Base-by-base conservation (phyloP, 1,140 invertebrate species). In the Stenopsyche tienmushanensis region DNA sequence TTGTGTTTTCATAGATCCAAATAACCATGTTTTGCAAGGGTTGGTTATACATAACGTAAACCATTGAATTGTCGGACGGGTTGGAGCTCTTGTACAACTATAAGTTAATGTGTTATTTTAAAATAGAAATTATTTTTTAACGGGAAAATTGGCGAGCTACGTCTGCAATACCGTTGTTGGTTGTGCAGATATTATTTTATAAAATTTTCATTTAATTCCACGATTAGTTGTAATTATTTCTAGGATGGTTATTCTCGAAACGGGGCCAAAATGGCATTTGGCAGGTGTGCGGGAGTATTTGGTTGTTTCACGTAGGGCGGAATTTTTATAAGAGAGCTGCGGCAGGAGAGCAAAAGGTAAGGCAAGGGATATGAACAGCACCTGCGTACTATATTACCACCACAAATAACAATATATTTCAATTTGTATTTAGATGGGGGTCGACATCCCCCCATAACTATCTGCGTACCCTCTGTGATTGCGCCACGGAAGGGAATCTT, bases 341-440 rank as follows among this genome's bases (percentile, higher is more conserved):
- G 41, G 41, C n/a, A 13, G 13, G 18, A 44, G 13, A 13, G 41
- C 25, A 5, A 54, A 54, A 34, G 23, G 52, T 54, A 25, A 15
- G 25, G 20, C 2, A 20, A n/a, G 41, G 25, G 62, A 64, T 55
- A 64, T 64, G 49, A 64, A 45, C 39, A 24, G 15, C 62, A 64
- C 62, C 62, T 64, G 62, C 24, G 39, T 24, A 25, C 62, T 55
- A 64, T 55, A 64, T 64, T 54, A 53, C 62, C 29, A 53, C 62
- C 49, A 41, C 62, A 53, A 64, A 64, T 64, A 64, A 64, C 62
- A 53, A 64, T 54, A 64, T 54, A 64, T 64, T 64, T 64, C 62
- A 64, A 64, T 64, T 64, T 64, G 49, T 64, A 64, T 64, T 64
- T 64, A 64, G 49, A 64, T 64, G 62, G 62, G 34, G 53, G 53